Conservation (phyloP, 2,797 vertebrate species). For the Taenioides sp. region DNA sequence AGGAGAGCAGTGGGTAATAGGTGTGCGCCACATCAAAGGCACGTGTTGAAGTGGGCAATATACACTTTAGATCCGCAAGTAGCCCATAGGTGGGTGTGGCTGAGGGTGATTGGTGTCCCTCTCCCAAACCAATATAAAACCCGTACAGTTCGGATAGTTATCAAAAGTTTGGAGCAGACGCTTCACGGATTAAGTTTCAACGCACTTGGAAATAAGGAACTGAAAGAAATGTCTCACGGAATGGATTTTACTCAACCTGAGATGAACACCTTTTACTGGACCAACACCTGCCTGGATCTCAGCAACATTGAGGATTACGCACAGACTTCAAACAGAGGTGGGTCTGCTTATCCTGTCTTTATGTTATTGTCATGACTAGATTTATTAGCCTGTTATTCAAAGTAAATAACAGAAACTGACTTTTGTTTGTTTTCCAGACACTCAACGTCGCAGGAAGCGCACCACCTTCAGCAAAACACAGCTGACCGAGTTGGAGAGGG, state of each 20-base stretch:
- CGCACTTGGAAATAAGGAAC: background rate
- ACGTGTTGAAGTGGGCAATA: constrained; percentile 37
- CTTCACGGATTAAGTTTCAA: background rate
- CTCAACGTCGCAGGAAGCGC: constrained; percentile 64
- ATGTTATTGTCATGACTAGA: background rate
- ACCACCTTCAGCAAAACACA: constrained; percentile 72
- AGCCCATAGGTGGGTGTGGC: constrained; percentile 10
- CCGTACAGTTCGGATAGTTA: background rate
- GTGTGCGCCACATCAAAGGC: constrained; percentile 63
- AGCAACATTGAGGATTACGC: constrained; percentile 32
- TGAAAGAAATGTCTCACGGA: constrained; percentile 42
- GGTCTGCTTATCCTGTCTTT: constrained; percentile 10
- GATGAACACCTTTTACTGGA: constrained; percentile 46
- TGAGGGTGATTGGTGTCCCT: constrained; percentile 18
- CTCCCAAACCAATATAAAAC: constrained; percentile 49
- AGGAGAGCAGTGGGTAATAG: constrained; percentile 31
- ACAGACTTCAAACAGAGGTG: constrained; percentile 45
- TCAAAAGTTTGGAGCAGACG: background rate
- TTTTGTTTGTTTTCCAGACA: too few relatives aligned
- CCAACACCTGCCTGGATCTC: constrained; percentile 11
- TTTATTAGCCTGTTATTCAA: background rate
- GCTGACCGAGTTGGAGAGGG: constrained; percentile 65
- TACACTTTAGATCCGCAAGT: constrained; percentile 18
- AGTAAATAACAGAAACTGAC: background rate
- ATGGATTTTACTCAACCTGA: constrained; percentile 40